Evolutionary conservation across 2,113 vertebrate genomes (phyloP), one percentile per base, ranked within the genome.

Genomic region (Catagonus wagneri): DNA sequence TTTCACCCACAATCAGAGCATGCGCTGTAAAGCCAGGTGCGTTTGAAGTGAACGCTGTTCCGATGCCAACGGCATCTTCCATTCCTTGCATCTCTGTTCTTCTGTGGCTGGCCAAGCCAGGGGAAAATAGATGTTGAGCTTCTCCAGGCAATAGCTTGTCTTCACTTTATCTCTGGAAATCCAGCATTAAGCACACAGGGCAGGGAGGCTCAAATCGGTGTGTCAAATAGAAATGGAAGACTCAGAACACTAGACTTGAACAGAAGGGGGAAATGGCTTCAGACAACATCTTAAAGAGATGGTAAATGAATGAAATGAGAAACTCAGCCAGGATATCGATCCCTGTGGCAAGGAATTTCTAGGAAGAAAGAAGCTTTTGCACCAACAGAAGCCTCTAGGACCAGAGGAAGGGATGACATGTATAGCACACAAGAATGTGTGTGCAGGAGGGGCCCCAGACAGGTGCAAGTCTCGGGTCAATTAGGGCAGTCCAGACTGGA

Each of bases 21-120:
- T 10, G 75, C 7, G 0, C 75, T 7, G 8, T 22, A 22, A 60
- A 58, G 36, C 61, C 20, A 27, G 23, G 23, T 0, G 15, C 17
- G 34, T 58, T 7, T 19, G 19, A 71, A 27, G 22, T 22, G 32
- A 29, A 16, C 0, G 0, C 17, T 12, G 20, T 54, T 36, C 15
- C 6, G 5, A 29, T 3, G 6, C 60, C 39, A 2, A 8, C 3
- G 3, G 29, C 25, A 1, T 27, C 68, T 61, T 50, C 66, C 86
- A 11, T 22, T 54, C 65, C n/a, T 50, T 68, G 1, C 4, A 3
- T 72, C 34, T 63, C 6, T 8, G 22, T 75, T 50, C 81, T 52
- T 27, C 36, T 11, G 0, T 3, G 19, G 34, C 76, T 39, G 6
- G 7, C 44, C 29, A 2, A 6, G 6, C 1, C n/a, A 4, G 32